Evolutionary conservation across 1,140 invertebrate species (phyloP), one percentile per base, ranked within the genome.

Genomic region (Campoletis sonorensis): DNA sequence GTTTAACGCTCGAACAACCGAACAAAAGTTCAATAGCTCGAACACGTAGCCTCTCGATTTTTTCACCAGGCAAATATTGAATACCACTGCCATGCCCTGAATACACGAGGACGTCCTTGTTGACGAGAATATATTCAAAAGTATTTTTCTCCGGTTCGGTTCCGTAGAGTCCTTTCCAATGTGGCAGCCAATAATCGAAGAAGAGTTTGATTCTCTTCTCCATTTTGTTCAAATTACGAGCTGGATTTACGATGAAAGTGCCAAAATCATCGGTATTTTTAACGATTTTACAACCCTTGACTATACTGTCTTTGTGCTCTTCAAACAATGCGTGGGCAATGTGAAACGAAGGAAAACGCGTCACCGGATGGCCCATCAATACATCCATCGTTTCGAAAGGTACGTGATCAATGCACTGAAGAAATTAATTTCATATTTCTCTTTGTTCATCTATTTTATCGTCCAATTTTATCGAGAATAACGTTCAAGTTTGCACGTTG

Each of bases 71-170:
- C 58, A 95, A 92, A 86, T 95, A 94, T 85, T 96, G 94, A 76
- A 93, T 93, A 4, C 96, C 96, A 89, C 93, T 95, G 5, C 96
- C 96, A 92, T 97, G 96, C 4, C 96, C 96, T 89, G 93, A 95
- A 89, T 96, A 97, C 80, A 96, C 90, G 84, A 96, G 93, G 33
- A 96, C 89, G 85, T 96, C 94, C 33, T 94, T 89, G 64, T 94
- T 88, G 1, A 90, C 89, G 11, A 97, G 86, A 80, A 94, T 93
- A 37, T 93, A 86, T 75, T 93, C 89, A 86, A 95, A 95, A 78
- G 94, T 90, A 4, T 94, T 89, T 7, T 92, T 89, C 8, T 92
- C 87, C 1, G 96, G 95, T 70, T 89, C 85, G 37, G 87, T 85
- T 1, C 94, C 94, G 23, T 93, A 91, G 54, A 94, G 90, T 5